These are phyloP conservation scores for Conistra vaccinii DNA, from an alignment of 2,888 invertebrate species.

Conservation along the genomic window DNA sequence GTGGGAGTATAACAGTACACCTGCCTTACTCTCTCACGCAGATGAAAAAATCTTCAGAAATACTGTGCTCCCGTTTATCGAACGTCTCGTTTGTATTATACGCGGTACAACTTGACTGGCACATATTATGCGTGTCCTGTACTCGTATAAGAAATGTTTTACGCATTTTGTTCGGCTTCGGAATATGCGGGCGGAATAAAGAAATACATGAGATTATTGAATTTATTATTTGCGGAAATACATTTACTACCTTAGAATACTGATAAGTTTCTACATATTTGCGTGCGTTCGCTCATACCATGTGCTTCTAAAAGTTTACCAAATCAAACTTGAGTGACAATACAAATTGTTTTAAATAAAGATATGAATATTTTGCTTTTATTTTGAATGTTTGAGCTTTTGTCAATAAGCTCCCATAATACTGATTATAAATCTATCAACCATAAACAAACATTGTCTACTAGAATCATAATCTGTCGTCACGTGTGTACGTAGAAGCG, in stretches of 20 bases:
- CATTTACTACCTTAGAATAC: conserved; percentile 29
- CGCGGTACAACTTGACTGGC: conserved; percentile 18
- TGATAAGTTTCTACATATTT: conserved; percentile 20
- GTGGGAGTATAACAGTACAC: neutral
- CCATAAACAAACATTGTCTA: conserved; percentile 24
- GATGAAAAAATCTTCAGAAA: neutral
- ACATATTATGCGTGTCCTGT: conserved; percentile 38
- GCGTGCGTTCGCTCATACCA: neutral
- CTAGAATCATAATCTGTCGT: conserved; percentile 18
- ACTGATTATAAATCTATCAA: conserved; percentile 12
- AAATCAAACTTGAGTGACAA: neutral
- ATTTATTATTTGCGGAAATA: conserved; percentile 51
- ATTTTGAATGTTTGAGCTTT: conserved; percentile 3
- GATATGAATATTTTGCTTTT: neutral
- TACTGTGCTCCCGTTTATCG: neutral
- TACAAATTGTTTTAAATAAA: neutral
- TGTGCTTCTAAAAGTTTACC: conserved; percentile 1
- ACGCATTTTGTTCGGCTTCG: conserved; percentile 27
- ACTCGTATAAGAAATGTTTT: conserved; percentile 23
- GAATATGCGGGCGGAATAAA: conserved; percentile 49
- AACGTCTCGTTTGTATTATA: conserved; percentile 19
- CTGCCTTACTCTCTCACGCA: neutral
- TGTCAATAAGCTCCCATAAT: neutral
- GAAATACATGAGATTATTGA: conserved; percentile 41
- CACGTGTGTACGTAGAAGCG: conserved; percentile 45